These are phyloP conservation scores for Napeogenes inachia DNA, from an alignment of 2,888 invertebrate genomes.

Conservation along the genomic window DNA sequence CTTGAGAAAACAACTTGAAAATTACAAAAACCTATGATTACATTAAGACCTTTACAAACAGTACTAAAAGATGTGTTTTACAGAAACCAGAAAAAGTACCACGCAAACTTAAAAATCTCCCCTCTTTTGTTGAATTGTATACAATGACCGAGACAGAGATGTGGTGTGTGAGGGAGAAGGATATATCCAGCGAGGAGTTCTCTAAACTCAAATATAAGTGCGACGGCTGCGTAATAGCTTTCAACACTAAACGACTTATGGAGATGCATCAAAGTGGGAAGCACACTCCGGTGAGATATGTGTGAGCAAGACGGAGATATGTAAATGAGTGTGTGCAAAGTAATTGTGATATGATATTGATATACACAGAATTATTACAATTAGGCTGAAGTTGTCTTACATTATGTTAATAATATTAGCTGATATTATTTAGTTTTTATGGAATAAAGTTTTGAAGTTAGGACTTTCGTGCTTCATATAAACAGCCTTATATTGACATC, in stretches of 20 bases:
- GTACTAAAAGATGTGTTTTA: neutral
- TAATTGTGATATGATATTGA: too few relatives aligned
- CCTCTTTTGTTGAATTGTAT: slow-evolving; percentile 50
- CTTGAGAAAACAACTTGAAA: too few relatives aligned
- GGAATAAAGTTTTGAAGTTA: too few relatives aligned
- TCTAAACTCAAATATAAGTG: slow-evolving; percentile 48
- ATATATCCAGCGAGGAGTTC: slow-evolving; percentile 48
- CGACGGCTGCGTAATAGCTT: slow-evolving; percentile 47
- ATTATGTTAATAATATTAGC: too few relatives aligned
- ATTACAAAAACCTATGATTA: too few relatives aligned
- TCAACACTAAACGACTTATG: slow-evolving; percentile 52
- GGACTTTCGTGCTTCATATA: too few relatives aligned
- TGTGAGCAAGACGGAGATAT: too few relatives aligned
- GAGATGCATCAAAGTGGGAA: slow-evolving; percentile 51
- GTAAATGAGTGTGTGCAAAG: too few relatives aligned
- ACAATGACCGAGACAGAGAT: slow-evolving; percentile 57
- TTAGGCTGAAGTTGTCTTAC: too few relatives aligned
- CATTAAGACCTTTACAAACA: neutral
- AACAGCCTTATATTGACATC: too few relatives aligned
- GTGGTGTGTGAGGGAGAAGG: slow-evolving; percentile 46
- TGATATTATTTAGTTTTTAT: too few relatives aligned
- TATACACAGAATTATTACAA: too few relatives aligned
- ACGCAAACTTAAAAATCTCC: slow-evolving; percentile 47
- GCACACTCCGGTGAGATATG: slow-evolving; percentile 44
- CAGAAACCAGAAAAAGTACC: slow-evolving; percentile 8